phyloP scores from a whole-genome alignment of 2,888 invertebrate genomes.

The Drosophila glabriapex region DNA sequence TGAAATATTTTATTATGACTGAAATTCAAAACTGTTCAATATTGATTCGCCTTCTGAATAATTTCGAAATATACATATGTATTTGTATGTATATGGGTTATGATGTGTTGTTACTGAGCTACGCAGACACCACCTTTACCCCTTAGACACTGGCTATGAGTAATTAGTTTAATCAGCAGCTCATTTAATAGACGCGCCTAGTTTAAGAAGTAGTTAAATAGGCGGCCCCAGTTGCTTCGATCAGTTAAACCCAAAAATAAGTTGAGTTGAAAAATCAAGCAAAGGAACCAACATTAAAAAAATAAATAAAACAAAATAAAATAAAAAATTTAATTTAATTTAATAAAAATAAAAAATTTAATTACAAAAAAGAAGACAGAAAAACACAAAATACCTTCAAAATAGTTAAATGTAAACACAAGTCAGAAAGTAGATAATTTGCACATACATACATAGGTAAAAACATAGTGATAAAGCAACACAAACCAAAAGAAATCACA shows the following conservation, averaged over 20 bases:
- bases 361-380: slow-evolving; percentile 12
- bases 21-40: slow-evolving; percentile 34
- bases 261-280: slow-evolving; percentile 37
- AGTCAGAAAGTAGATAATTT: slow-evolving; percentile 53
- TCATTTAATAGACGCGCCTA: slow-evolving; percentile 45
- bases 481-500: slow-evolving; percentile 43
- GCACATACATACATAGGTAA: slow-evolving; percentile 54
- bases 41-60: slow-evolving; percentile 18
- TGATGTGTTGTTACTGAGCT: slow-evolving; percentile 13
- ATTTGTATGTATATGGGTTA: not conserved
- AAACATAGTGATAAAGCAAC: slow-evolving; percentile 61
- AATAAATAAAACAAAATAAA: slow-evolving; percentile 1
- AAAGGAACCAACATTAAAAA: slow-evolving; percentile 38
- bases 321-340: slow-evolving; percentile 16
- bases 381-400: slow-evolving; percentile 36
- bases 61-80: slow-evolving; percentile 10
- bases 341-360: slow-evolving; percentile 5
- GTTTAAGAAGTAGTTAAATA: slow-evolving; percentile 19
- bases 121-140: slow-evolving; percentile 6
- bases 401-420: slow-evolving; percentile 58
- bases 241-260: slow-evolving; percentile 47
- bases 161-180: slow-evolving; percentile 10
- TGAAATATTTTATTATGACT: slow-evolving; percentile 40
- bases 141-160: slow-evolving; percentile 11
- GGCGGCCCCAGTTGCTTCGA: slow-evolving; percentile 52